phyloP scores from a whole-genome alignment of 2,113 vertebrate genomes.

The Aptenodytes patagonicus region DNA sequence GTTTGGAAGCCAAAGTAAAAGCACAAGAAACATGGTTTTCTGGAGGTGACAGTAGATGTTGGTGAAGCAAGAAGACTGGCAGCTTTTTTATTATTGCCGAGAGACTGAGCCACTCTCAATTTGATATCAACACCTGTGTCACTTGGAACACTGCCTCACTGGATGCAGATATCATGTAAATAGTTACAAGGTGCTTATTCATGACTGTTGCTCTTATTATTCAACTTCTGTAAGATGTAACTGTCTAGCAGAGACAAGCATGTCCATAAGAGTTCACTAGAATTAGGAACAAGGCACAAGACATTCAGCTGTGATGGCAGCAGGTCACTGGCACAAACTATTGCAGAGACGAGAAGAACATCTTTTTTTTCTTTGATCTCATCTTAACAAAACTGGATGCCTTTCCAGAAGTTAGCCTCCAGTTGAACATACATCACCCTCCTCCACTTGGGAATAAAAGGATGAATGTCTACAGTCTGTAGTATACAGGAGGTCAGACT shows the following conservation, averaged over 20 bases:
- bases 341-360: neutral
- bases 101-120: slow-evolving; percentile 18
- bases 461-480: neutral
- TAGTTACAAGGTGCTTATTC: neutral
- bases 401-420: neutral
- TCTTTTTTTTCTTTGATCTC: neutral
- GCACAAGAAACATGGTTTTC: neutral
- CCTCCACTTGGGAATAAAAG: neutral
- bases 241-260: neutral
- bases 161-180: neutral
- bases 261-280: neutral
- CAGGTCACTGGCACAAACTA: neutral
- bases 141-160: slow-evolving; percentile 54
- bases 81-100: slow-evolving; percentile 53
- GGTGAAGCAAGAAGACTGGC: slow-evolving; percentile 12
- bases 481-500: neutral
- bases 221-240: neutral
- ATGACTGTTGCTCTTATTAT: neutral
- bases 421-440: neutral
- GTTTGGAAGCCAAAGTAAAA: neutral
- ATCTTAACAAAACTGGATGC: neutral
- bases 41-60: neutral
- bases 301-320: neutral
- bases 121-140: slow-evolving; percentile 59
- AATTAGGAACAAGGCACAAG: neutral